phyloP scores from a whole-genome alignment of 2,888 invertebrate species.

The Adineta ricciae region DNA sequence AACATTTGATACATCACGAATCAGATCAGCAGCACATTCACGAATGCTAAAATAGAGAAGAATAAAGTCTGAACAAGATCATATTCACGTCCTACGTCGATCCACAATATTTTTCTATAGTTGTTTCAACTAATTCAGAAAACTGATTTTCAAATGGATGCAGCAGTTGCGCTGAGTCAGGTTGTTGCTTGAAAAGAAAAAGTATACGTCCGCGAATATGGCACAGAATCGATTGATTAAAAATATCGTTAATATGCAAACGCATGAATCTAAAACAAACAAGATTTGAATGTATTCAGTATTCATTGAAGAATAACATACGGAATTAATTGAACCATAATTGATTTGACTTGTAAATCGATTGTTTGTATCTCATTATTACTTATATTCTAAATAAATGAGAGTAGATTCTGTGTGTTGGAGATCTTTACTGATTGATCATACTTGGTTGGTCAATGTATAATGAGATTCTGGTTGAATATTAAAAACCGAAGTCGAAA shows the following conservation, averaged over 20 bases:
- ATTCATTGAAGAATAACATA: neutral
- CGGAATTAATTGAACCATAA: constrained; percentile 8
- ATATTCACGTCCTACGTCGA: neutral
- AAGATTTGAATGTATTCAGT: neutral
- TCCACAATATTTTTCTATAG: neutral
- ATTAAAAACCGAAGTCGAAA: neutral
- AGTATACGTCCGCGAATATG: neutral
- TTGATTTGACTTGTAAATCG: constrained; percentile 20
- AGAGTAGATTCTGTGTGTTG: too few relatives aligned
- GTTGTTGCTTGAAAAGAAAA: constrained; percentile 11
- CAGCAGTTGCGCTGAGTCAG: neutral
- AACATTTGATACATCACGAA: constrained; percentile 3
- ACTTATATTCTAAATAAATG: neutral
- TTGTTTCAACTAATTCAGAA: neutral
- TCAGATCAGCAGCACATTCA: neutral
- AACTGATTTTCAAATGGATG: neutral
- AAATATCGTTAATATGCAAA: neutral
- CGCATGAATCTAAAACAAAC: neutral
- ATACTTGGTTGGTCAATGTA: neutral
- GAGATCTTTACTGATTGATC: too few relatives aligned
- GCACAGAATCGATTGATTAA: neutral
- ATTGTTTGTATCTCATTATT: neutral
- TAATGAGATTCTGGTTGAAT: neutral
- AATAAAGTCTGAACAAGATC: neutral
- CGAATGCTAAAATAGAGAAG: neutral